phyloP scores from a whole-genome alignment of 1,140 invertebrate genomes.

The Latrodectus geometricus region DNA sequence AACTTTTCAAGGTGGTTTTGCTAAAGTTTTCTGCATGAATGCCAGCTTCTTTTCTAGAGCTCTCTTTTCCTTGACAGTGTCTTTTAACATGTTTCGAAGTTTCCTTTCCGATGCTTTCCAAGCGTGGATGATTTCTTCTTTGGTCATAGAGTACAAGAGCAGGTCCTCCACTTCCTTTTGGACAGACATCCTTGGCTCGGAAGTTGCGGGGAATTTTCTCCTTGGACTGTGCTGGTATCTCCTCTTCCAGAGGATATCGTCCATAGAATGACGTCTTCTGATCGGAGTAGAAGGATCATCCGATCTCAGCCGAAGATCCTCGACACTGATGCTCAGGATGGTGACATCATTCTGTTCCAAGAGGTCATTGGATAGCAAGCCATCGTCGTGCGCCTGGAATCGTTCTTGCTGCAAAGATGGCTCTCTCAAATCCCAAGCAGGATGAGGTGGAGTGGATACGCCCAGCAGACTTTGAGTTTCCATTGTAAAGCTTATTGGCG shows the following conservation, averaged over 20 bases:
- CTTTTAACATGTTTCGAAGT: conserved; percentile 75
- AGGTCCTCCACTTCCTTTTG: conserved; percentile 58
- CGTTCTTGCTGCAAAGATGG: conserved; percentile 23
- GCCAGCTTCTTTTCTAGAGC: conserved; percentile 69
- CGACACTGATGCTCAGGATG: conserved; percentile 55
- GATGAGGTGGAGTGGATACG: conserved; percentile 5
- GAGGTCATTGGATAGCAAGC: not conserved
- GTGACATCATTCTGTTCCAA: conserved; percentile 10
- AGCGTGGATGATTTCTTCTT: conserved; percentile 78
- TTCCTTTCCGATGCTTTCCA: conserved; percentile 81
- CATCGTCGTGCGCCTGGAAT: not conserved
- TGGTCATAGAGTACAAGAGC: conserved; percentile 70
- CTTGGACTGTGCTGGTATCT: not conserved
- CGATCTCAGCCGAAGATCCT: conserved; percentile 30
- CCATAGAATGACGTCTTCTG: conserved; percentile 22
- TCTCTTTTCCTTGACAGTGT: conserved; percentile 76
- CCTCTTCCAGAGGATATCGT: conserved; percentile 40
- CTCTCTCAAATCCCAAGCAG: conserved; percentile 30
- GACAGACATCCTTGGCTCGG: conserved; percentile 37
- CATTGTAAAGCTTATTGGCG: conserved; percentile 1
- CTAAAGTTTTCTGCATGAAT: conserved; percentile 63
- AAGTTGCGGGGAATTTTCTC: conserved; percentile 20
- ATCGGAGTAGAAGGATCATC: not conserved
- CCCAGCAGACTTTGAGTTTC: conserved; percentile 28
- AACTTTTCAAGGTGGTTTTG: conserved; percentile 63